A percentile compares a stretch with the other conserved stretches of the same genome.
phyloP scores from a whole-genome alignment of 2,888 invertebrate genomes.

The Harmothoe impar region DNA sequence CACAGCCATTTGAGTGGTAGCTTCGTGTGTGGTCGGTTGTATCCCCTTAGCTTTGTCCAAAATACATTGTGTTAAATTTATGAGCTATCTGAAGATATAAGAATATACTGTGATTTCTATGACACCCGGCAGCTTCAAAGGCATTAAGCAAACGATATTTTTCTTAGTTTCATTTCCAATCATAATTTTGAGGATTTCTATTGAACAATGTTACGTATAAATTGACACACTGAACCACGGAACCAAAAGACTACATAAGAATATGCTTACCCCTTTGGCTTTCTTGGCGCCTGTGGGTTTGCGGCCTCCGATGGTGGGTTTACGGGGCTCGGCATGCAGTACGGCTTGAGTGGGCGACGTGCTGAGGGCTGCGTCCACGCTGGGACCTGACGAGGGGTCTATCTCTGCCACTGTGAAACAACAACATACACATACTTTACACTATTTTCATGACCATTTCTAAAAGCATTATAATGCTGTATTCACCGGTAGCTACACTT shows the following conservation, averaged over 20 bases:
- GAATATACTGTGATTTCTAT: no score
- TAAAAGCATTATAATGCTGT: no score
- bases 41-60: no score
- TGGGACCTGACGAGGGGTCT: slow-evolving; percentile 81
- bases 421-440: slow-evolving; percentile 57
- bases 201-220: no score
- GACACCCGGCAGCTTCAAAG: no score
- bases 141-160: no score
- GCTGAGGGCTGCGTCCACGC: slow-evolving; percentile 84
- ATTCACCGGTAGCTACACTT: no score
- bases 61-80: no score
- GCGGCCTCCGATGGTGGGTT: slow-evolving; percentile 89
- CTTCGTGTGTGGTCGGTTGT: no score
- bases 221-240: background rate
- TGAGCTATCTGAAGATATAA: no score
- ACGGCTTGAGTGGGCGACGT: slow-evolving; percentile 81
- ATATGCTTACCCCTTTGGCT: slow-evolving; percentile 85
- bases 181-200: no score
- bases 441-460: background rate
- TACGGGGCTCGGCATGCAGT: slow-evolving; percentile 84
- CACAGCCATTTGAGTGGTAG: background rate
- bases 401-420: background rate
- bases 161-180: no score
- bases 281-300: slow-evolving; percentile 88
- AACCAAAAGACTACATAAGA: background rate